Base-by-base conservation (phyloP, 2,113 vertebrate species). In the Cygnus atratus region DNA sequence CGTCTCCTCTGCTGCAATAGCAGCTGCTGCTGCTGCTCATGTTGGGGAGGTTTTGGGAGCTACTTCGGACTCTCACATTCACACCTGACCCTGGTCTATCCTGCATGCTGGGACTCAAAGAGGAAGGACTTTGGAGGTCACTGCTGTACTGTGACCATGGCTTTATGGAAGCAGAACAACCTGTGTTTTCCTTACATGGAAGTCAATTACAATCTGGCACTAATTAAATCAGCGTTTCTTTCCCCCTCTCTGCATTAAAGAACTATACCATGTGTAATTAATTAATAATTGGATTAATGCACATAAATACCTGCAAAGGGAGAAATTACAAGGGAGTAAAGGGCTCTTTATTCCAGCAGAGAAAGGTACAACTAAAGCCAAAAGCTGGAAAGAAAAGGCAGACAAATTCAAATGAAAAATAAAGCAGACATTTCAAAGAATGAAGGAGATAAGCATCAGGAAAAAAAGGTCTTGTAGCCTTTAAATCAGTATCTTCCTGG, bases 271-370 rank as follows among this genome's bases (percentile, higher is more conserved):
- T 71, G 2, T 14, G 67, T 73, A 84, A 89, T 77, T 82, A 79
- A 89, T 61, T 89, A 95, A 73, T 87, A 92, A 86, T 21, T 87
- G 33, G 48, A 71, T 82, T 92, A 65, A 89, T 75, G 61, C n/a
- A 81, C 3, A 0, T 57, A 75, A 88, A 33, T 54, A 84, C 71
- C 67, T 85, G 41, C 41, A 67, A 5, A 58, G 66, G n/a, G 55
- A 92, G 62, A 92, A 91, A 88, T 81, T 87, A 82, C 8, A 17
- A 63, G 20, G 26, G 21, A 94, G 46, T 44, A 81, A 84, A 84
- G 4, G 24, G n/a, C 5, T 81, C 48, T 93, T 44, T 46, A 65
- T 70, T 79, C 24, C 28, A 66, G 14, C 54, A 82, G 21, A 76
- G 39, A 75, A 87, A 84, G n/a, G 35, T 21, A 81, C 19, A 44